Percentiles rank a stretch among this genome's conserved stretches.
Evolutionary conservation across 2,888 invertebrate genomes (phyloP).

Genomic region (Malthinus seriepunctatus): DNA sequence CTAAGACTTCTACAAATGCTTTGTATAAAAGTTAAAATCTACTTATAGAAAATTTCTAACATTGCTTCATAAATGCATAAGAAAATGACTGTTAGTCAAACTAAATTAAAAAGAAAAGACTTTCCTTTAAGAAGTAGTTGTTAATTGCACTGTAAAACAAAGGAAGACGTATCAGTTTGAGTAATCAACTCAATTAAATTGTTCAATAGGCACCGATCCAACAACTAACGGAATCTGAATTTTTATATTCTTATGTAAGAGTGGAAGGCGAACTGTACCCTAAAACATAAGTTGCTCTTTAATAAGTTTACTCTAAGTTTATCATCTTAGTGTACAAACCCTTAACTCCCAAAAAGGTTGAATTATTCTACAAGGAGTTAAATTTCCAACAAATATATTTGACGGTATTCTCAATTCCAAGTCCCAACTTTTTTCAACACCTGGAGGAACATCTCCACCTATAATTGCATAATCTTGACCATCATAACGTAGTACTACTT

Average conservation of each 20-base stretch:
- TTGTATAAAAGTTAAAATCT: too few species aligned
- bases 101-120: too few species aligned
- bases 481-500: background rate
- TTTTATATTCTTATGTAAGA: slow-evolving; percentile 4
- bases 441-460: slow-evolving; percentile 3
- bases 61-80: too few species aligned
- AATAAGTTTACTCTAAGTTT: background rate
- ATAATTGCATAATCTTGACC: slow-evolving; percentile 5
- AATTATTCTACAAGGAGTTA: slow-evolving; percentile 2
- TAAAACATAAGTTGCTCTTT: slow-evolving; percentile 1
- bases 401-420: slow-evolving; percentile 9
- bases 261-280: slow-evolving; percentile 13
- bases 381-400: slow-evolving; percentile 8
- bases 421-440: slow-evolving; percentile 12
- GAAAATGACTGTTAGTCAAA: too few species aligned
- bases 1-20: too few species aligned
- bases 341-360: slow-evolving; percentile 12
- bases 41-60: too few species aligned
- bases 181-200: too few species aligned
- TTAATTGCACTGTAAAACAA: too few species aligned
- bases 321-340: background rate
- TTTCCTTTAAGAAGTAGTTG: too few species aligned
- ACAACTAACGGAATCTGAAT: slow-evolving; percentile 5
- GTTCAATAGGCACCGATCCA: slow-evolving; percentile 6
- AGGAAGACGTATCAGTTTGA: too few species aligned